These are phyloP conservation scores for Epirrhoe alternata DNA, from an alignment of 2,888 invertebrate species.

Conservation along the genomic window DNA sequence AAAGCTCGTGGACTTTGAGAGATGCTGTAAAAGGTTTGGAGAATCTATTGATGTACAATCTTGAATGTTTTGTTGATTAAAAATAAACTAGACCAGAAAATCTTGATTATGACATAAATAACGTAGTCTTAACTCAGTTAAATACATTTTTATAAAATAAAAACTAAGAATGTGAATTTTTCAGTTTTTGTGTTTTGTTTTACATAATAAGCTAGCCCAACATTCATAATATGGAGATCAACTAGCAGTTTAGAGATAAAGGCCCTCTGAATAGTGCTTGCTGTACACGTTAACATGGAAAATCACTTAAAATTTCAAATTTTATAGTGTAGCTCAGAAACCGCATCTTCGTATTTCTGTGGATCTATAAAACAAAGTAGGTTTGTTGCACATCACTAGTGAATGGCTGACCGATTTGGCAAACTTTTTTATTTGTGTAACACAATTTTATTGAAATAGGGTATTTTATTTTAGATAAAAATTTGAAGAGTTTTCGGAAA, in stretches of 20 bases:
- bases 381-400: too few species aligned
- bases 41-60: constrained; percentile 61
- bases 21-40: constrained; percentile 64
- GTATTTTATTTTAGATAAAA: too few species aligned
- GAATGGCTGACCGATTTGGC: too few species aligned
- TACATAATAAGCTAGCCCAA: background rate
- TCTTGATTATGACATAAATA: background rate
- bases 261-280: background rate
- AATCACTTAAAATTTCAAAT: background rate
- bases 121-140: too few species aligned
- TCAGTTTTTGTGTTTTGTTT: background rate
- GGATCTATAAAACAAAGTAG: background rate
- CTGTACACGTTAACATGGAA: background rate
- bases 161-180: background rate
- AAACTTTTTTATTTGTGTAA: too few species aligned
- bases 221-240: background rate
- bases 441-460: too few species aligned
- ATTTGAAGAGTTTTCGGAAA: too few species aligned
- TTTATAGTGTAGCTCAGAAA: background rate
- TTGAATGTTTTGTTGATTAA: constrained; percentile 48
- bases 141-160: too few species aligned
- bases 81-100: background rate
- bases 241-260: background rate
- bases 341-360: background rate
- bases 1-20: constrained; percentile 68